Base-by-base conservation (phyloP, 2,888 invertebrate genomes). In the Pandemis corylana region DNA sequence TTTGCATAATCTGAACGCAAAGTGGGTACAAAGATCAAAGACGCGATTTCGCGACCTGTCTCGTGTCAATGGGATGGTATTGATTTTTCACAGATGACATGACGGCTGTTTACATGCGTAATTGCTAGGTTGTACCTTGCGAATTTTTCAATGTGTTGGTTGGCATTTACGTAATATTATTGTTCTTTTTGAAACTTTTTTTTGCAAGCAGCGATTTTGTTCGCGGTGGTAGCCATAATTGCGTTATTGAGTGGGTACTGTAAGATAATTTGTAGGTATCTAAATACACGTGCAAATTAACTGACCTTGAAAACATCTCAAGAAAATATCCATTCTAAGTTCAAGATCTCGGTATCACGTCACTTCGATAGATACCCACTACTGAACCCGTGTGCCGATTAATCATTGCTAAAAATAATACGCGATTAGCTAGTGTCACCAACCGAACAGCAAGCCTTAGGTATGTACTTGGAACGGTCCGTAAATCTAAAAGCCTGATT, bases 81-180 rank as follows among this genome's bases (percentile, higher is more conserved):
- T 82, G 84, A 84, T 84, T 84, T 83, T 80, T 72, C 73, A 78
- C 81, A 81, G 79, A 78, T 80, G 78, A 78, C 81, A 78, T 77
- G 78, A 76, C 72, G 73, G 76, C 70, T 79, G 79, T 82, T 84
- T 83, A 82, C 82, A 80, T 77, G 76, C 69, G 63, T 71, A 62
- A 53, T 59, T 68, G 13, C 41, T 36, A 2, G 28, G 28, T 36
- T 36, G 1, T 20, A 10, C 6, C 20, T 68, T 15, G 15, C 13
- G 7, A 59, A 59, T 20, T 59, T 28, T 12, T 28, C 28, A 12
- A 28, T 20, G 7, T n/a, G 15, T 15, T 15, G 0, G 20, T 56
- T 56, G 5, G 0, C 9, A 56, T 20, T 56, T 20, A 20, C 20
- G 15, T 9, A 56, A 5, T 0, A 2, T 6, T n/a, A 56, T 9